These are phyloP conservation scores for Tachina fera DNA, from an alignment of 2,888 invertebrate genomes.

Conservation along the genomic window DNA sequence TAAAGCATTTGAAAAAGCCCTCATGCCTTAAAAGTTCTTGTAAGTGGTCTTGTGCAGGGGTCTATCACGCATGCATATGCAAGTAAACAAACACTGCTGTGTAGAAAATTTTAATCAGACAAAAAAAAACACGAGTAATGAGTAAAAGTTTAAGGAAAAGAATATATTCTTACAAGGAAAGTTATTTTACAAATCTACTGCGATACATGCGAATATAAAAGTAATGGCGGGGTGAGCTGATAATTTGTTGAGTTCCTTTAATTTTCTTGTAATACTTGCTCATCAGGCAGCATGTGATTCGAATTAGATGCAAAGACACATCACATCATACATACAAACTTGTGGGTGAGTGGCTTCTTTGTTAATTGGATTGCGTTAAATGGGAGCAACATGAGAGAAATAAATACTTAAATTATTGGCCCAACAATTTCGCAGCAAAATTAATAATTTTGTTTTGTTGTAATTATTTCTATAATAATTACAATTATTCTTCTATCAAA, in stretches of 20 bases:
- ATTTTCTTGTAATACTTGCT: slow-evolving; percentile 4
- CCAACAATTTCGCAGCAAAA: no score
- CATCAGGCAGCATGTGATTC: not conserved
- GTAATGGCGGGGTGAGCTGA: not conserved
- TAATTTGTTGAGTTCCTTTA: not conserved
- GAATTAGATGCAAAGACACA: not conserved
- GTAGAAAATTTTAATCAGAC: slow-evolving; percentile 29
- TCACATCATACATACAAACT: no score
- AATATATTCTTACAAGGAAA: slow-evolving; percentile 15
- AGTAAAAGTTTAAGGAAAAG: not conserved
- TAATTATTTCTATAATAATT: no score
- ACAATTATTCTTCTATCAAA: no score
- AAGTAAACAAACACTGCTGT: not conserved
- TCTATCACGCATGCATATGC: not conserved
- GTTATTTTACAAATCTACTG: slow-evolving; percentile 2
- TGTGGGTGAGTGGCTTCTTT: not conserved
- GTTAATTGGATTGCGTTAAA: not conserved
- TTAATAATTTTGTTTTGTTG: no score
- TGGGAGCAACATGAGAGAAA: no score
- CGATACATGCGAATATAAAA: not conserved
- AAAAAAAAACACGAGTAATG: not conserved
- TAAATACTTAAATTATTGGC: no score
- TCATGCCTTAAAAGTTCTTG: no score
- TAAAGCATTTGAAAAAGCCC: no score
- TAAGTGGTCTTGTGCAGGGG: no score